Evolutionary conservation across 2,797 vertebrate species (phyloP).

Genomic region (Enteromius thamalakanensis): DNA sequence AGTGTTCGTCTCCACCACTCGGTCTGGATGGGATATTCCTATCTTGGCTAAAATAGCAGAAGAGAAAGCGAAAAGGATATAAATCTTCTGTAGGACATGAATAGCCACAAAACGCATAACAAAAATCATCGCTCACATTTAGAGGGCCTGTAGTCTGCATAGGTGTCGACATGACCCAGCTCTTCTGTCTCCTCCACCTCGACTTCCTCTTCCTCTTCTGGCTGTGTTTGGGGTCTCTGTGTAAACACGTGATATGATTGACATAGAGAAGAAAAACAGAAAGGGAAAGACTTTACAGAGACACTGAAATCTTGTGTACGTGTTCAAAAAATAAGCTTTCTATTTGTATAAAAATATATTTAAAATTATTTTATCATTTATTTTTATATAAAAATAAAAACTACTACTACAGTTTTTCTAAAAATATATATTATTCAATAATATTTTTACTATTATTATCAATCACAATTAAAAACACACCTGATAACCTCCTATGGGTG

Average conservation of each 20-base stretch:
- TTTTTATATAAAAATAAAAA: too few species aligned
- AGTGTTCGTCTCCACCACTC: constrained; percentile 97
- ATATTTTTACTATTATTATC: not conserved
- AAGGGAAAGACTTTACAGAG: constrained; percentile 63
- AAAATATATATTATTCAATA: not conserved
- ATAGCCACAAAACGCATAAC: not conserved
- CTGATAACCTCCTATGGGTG: constrained; percentile 87
- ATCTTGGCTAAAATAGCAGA: constrained; percentile 81
- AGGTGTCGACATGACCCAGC: constrained; percentile 93
- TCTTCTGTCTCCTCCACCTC: constrained; percentile 93
- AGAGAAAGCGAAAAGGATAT: constrained; percentile 3
- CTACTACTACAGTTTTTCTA: not conserved
- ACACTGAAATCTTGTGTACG: not conserved
- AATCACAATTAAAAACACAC: constrained; percentile 65
- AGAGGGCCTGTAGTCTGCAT: constrained; percentile 93
- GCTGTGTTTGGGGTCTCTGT: constrained; percentile 67
- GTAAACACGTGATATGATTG: constrained; percentile 57
- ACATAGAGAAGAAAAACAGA: constrained; percentile 52
- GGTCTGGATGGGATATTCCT: constrained; percentile 94
- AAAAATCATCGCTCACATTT: constrained; percentile 83
- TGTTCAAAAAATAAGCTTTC: not conserved
- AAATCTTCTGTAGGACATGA: not conserved
- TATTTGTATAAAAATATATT: not conserved
- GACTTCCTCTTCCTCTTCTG: constrained; percentile 91
- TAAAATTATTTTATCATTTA: not conserved